phyloP scores from a whole-genome alignment of 2,113 vertebrate species.

The Nesoenas mayeri region DNA sequence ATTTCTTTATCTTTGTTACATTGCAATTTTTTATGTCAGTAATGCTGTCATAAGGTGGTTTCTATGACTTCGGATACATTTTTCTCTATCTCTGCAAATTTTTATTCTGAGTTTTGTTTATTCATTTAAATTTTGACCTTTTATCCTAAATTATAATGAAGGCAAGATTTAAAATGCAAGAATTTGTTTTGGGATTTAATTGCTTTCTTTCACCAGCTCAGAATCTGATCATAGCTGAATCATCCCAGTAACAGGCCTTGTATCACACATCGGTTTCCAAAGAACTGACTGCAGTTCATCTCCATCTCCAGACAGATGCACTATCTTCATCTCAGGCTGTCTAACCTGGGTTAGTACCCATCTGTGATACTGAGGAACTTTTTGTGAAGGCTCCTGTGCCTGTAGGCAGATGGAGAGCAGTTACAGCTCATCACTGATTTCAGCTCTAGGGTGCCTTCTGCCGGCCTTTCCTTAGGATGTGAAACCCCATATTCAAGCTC shows the following conservation, averaged over 20 bases:
- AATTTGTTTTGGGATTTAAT: neutral
- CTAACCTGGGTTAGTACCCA: neutral
- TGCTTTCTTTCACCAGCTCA: neutral
- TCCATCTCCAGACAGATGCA: neutral
- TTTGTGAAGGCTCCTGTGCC: fast-evolving
- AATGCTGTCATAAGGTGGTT: neutral
- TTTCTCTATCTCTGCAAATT: neutral
- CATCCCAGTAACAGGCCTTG: neutral
- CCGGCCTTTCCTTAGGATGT: neutral
- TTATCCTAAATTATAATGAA: neutral
- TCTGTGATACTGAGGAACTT: neutral
- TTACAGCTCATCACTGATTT: neutral
- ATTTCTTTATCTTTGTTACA: neutral
- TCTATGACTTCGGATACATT: neutral
- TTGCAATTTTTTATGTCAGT: neutral
- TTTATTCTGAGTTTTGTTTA: neutral
- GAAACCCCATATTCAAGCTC: neutral
- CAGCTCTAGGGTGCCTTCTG: neutral
- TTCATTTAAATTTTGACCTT: neutral
- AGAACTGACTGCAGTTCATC: neutral
- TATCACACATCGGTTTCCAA: neutral
- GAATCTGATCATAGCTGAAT: neutral
- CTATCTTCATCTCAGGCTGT: neutral
- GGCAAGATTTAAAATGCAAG: neutral
- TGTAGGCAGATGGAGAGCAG: neutral